A percentile compares a stretch with the other conserved stretches of the same genome.
phyloP scores from a whole-genome alignment of 1,140 invertebrate species.

The Panagrolaimus sp. region DNA sequence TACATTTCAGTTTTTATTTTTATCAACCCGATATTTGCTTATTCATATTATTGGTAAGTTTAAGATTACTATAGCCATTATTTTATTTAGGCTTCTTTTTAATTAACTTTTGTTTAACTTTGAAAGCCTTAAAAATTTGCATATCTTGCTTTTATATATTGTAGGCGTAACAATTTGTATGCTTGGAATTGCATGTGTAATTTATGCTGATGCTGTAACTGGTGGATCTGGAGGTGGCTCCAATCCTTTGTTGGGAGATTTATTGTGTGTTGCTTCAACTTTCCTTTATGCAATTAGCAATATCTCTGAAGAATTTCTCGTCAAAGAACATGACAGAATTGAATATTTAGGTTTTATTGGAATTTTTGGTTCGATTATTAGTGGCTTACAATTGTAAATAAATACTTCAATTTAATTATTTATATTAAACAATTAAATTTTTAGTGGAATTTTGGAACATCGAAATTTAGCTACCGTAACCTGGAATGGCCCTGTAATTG shows the following conservation, averaged over 20 bases:
- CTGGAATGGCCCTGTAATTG: slow-evolving; percentile 65
- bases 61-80: slow-evolving; percentile 66
- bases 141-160: slow-evolving; percentile 63
- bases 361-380: slow-evolving; percentile 74
- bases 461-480: slow-evolving; percentile 61
- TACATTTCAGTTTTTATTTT: slow-evolving; percentile 63
- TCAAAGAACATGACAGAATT: slow-evolving; percentile 73
- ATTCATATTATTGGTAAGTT: slow-evolving; percentile 74
- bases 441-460: slow-evolving; percentile 65
- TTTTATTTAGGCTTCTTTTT: too few species aligned
- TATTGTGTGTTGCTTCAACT: slow-evolving; percentile 75
- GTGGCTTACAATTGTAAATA: slow-evolving; percentile 73
- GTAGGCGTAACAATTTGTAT: slow-evolving; percentile 75
- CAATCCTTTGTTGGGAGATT: slow-evolving; percentile 75
- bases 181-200: slow-evolving; percentile 75
- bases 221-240: slow-evolving; percentile 65
- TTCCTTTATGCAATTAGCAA: slow-evolving; percentile 76
- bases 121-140: not conserved
- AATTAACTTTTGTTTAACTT: too few species aligned
- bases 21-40: slow-evolving; percentile 68
- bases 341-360: slow-evolving; percentile 81
- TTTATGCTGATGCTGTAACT: slow-evolving; percentile 75
- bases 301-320: slow-evolving; percentile 75
- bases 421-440: slow-evolving; percentile 33
- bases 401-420: slow-evolving; percentile 16